Conservation (phyloP, 2,797 vertebrate genomes). For the Enoplosus armatus region DNA sequence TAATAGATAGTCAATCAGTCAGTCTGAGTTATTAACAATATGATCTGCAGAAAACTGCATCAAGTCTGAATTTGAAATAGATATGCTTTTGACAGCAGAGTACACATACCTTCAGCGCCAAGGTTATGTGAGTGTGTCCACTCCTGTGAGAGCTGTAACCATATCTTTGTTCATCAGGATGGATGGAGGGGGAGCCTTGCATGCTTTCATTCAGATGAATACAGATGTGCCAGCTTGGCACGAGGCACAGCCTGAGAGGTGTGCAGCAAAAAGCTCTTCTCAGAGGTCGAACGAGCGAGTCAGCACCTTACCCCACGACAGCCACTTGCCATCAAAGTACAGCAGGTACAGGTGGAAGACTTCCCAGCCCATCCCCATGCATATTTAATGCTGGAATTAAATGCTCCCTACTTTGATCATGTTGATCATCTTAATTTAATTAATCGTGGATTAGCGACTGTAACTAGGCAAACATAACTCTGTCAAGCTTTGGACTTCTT, state of each 20-base stretch:
- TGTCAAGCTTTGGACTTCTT: not conserved
- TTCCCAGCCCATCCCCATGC: not conserved
- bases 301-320: slow-evolving; percentile 19
- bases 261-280: slow-evolving; percentile 4
- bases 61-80: slow-evolving; percentile 4
- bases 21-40: not conserved
- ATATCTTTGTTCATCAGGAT: slow-evolving; percentile 9
- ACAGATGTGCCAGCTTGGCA: not conserved
- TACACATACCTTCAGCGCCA: not conserved
- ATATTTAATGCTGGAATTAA: slow-evolving; percentile 8
- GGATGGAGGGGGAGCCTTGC: not conserved
- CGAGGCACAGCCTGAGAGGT: not conserved
- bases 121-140: slow-evolving; percentile 18
- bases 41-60: not conserved
- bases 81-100: slow-evolving; percentile 15
- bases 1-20: not conserved
- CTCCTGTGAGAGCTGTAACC: slow-evolving; percentile 20
- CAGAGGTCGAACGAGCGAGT: not conserved
- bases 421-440: not conserved
- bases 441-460: not conserved
- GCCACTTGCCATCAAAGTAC: slow-evolving; percentile 14
- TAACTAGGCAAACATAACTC: no score
- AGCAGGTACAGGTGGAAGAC: slow-evolving; percentile 17
- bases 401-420: not conserved
- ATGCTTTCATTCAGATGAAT: slow-evolving; percentile 10